Base-by-base conservation (phyloP, 2,888 invertebrate genomes). In the Ryuthela nishihirai region DNA sequence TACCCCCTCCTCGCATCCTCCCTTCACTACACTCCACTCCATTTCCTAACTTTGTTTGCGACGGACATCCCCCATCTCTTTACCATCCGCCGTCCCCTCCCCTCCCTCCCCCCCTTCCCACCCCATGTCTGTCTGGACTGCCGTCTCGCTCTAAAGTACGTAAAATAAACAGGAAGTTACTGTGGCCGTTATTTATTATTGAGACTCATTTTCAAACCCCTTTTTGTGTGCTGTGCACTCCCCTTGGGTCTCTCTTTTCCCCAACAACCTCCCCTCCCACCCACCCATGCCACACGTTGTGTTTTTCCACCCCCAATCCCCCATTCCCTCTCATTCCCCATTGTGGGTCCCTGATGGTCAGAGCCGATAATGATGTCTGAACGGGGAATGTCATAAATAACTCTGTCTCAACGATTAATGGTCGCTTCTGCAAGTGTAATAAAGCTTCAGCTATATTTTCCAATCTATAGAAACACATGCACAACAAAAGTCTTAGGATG, bases 371-470 rank as follows among this genome's bases (percentile, higher is more conserved):
- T 58, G 52, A 58, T 48, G 45, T 35, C 32, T 34, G 44, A 39
- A 44, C 34, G 39, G 47, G 40, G 59, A 41, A 59, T 59, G 53
- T 59, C 59, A 59, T 59, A 59, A 59, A 59, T 48, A 46, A 59
- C 59, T 59, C 45, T 47, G 48, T 53, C 59, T 59, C 41, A 48
- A 59, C 59, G 59, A 59, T 59, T 59, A 59, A 59, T 59, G 59
- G 43, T 53, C 32, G 36, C 42, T 29, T 36, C 46, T n/a, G n/a
- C n/a, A n/a, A n/a, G n/a, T n/a, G n/a, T n/a, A n/a, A n/a, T n/a
- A n/a, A n/a, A n/a, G n/a, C n/a, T n/a, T n/a, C n/a, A n/a, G n/a
- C n/a, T n/a, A n/a, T n/a, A n/a, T n/a, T n/a, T n/a, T n/a, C n/a
- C n/a, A n/a, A n/a, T n/a, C n/a, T n/a, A n/a, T n/a, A n/a, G n/a